A percentile compares a stretch with the other conserved stretches of the same genome.
Conservation (phyloP, 2,888 invertebrate species). For the Cryptocephalus primarius region DNA sequence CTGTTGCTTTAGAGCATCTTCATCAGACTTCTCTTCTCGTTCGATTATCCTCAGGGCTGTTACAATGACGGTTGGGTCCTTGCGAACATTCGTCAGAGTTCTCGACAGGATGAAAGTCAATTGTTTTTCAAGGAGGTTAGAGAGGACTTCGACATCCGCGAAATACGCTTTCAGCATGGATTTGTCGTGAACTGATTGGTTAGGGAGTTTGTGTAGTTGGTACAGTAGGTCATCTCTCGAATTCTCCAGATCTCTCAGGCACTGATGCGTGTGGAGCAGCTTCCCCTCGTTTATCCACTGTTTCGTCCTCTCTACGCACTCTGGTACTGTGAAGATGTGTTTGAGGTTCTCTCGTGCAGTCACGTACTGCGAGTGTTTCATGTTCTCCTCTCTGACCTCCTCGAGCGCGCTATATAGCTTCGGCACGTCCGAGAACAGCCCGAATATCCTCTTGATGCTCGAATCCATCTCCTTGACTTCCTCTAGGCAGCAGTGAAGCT, state of each 20-base stretch:
- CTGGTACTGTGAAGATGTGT: constrained; percentile 95
- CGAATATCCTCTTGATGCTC: constrained; percentile 65
- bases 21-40: constrained; percentile 91
- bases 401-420: constrained; percentile 70
- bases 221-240: constrained; percentile 92
- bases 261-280: constrained; percentile 88
- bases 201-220: constrained; percentile 87
- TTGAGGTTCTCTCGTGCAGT: constrained; percentile 97
- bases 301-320: constrained; percentile 89
- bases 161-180: constrained; percentile 93
- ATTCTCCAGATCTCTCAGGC: constrained; percentile 89
- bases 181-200: constrained; percentile 81
- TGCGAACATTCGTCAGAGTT: constrained; percentile 86
- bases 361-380: constrained; percentile 90
- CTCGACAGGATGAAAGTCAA: constrained; percentile 80
- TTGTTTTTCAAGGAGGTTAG: constrained; percentile 81
- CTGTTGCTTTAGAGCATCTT: constrained; percentile 66
- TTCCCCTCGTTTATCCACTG: constrained; percentile 93
- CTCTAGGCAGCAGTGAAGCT: constrained; percentile 73
- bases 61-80: constrained; percentile 91
- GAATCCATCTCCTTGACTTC: constrained; percentile 66
- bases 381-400: constrained; percentile 84
- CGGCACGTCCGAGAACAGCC: constrained; percentile 64
- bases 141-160: constrained; percentile 86
- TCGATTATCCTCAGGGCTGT: constrained; percentile 94